phyloP scores from a whole-genome alignment of 2,113 vertebrate species.

The Arizona elegans region DNA sequence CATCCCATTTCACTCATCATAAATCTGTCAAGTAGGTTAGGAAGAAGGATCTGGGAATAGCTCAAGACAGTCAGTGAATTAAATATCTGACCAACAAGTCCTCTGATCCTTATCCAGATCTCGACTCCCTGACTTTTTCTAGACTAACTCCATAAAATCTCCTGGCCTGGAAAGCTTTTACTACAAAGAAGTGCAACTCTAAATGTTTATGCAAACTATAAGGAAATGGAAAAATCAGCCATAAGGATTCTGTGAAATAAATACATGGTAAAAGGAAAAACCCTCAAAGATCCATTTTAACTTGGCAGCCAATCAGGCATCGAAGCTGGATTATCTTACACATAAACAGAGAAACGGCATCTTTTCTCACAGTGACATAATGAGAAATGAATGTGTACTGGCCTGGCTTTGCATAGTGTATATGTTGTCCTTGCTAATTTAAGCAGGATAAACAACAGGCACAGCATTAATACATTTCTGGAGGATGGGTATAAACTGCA shows the following conservation, averaged over 20 bases:
- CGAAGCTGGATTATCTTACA: conserved; percentile 16
- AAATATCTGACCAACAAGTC: background rate
- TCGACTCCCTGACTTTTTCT: too few relatives aligned
- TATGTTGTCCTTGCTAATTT: conserved; percentile 22
- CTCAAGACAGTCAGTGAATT: background rate
- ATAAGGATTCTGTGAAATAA: conserved; percentile 7
- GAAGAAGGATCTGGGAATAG: background rate
- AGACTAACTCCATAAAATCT: background rate
- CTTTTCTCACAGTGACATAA: conserved; percentile 12
- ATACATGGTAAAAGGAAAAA: background rate
- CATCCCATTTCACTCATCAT: background rate
- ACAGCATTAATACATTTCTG: conserved; percentile 7
- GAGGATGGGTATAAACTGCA: conserved; percentile 3
- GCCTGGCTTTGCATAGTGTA: conserved; percentile 15
- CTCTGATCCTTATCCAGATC: background rate
- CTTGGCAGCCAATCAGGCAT: conserved; percentile 6
- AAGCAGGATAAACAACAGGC: conserved; percentile 17
- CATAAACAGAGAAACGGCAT: background rate
- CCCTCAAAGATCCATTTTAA: conserved; percentile 3
- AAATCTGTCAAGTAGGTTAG: background rate
- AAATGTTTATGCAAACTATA: conserved; percentile 2
- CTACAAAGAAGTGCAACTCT: background rate
- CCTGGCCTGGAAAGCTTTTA: background rate
- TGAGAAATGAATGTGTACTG: background rate
- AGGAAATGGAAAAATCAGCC: conserved; percentile 4